Conservation (phyloP, 2,888 invertebrate genomes). For the Rhodophaea formosa region DNA sequence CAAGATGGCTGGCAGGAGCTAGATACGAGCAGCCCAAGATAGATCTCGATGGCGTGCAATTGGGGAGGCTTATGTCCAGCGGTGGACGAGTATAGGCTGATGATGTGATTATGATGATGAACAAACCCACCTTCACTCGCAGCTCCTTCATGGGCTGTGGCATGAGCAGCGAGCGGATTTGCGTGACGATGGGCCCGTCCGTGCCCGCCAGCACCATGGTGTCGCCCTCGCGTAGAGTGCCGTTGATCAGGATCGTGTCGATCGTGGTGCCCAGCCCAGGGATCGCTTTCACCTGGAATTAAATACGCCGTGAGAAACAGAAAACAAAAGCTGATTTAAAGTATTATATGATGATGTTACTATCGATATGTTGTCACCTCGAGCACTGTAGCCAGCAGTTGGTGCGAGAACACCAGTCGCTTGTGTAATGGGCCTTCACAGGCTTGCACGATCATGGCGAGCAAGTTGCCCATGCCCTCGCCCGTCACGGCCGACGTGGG, state of each 20-base stretch:
- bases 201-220: constrained; percentile 97
- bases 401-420: constrained; percentile 94
- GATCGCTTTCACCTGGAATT: constrained; percentile 92
- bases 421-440: constrained; percentile 95
- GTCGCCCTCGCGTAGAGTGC: constrained; percentile 95
- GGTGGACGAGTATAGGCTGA: too few species aligned
- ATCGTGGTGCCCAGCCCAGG: constrained; percentile 98
- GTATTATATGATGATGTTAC: too few species aligned
- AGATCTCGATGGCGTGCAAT: too few species aligned
- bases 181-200: constrained; percentile 98
- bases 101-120: too few species aligned
- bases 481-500: constrained; percentile 99
- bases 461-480: constrained; percentile 98
- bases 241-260: constrained; percentile 99
- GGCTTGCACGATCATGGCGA: constrained; percentile 95
- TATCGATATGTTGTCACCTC: constrained; percentile 65
- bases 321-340: too few species aligned
- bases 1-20: too few species aligned
- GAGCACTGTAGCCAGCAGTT: constrained; percentile 92
- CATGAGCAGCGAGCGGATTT: constrained; percentile 97
- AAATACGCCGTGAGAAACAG: background rate
- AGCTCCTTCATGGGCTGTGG: constrained; percentile 99
- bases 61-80: too few species aligned
- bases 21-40: too few species aligned
- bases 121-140: constrained; percentile 90